Percentiles rank a stretch among this genome's conserved stretches.
phyloP scores from a whole-genome alignment of 1,140 invertebrate genomes.

The Drosophila seguyi region DNA sequence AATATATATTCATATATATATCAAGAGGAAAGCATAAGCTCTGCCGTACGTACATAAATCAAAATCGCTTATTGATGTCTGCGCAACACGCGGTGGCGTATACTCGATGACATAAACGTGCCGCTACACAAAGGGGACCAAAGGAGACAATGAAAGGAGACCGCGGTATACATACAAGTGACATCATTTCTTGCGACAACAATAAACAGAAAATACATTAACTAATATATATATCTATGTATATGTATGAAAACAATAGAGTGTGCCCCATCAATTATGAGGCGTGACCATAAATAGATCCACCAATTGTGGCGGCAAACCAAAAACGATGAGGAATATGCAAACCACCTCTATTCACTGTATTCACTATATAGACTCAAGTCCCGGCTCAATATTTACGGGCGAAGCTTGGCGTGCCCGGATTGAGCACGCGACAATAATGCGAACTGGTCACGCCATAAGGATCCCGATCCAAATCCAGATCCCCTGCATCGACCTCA shows the following conservation, averaged over 20 bases:
- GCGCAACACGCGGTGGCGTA: constrained; percentile 48
- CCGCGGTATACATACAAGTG: constrained; percentile 46
- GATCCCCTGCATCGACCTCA: constrained; percentile 35
- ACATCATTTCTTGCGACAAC: constrained; percentile 69
- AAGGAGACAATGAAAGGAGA: constrained; percentile 9
- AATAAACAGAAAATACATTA: constrained; percentile 51
- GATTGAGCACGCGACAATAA: constrained; percentile 84
- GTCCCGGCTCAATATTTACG: constrained; percentile 77
- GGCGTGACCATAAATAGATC: constrained; percentile 61
- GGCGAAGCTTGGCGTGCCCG: constrained; percentile 74
- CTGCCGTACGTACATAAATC: constrained; percentile 36
- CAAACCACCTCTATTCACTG: constrained; percentile 2
- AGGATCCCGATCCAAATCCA: constrained; percentile 46
- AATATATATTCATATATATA: constrained; percentile 7
- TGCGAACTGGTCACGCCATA: constrained; percentile 84
- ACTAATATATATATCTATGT: constrained; percentile 27
- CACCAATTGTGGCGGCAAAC: constrained; percentile 37
- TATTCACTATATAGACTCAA: constrained; percentile 27
- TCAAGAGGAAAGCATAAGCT: constrained; percentile 46
- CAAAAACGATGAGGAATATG: constrained; percentile 33
- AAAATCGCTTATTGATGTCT: constrained; percentile 67
- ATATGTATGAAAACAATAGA: constrained; percentile 24
- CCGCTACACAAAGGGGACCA: constrained; percentile 31
- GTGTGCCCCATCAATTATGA: constrained; percentile 62
- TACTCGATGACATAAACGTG: constrained; percentile 56